Evolutionary conservation across 53 echinoderm and acorn worm genomes (phyloP), one percentile per base, ranked within the genome.

Genomic region (Holothuria leucospilota): DNA sequence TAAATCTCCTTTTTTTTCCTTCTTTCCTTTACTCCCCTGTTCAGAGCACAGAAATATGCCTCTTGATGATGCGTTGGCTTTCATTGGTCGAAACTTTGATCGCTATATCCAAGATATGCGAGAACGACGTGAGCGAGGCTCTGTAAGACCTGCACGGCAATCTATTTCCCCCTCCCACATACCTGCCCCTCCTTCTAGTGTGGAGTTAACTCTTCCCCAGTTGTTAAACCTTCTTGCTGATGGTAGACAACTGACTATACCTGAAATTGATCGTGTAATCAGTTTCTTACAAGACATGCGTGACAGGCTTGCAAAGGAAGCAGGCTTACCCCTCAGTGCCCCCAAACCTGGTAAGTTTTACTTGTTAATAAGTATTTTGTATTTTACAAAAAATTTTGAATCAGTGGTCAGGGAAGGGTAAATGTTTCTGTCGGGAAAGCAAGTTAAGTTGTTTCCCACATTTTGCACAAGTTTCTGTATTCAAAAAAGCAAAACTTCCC

Each of bases 1-100:
- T 56, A 56, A 56, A 56, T 16, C 15, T 56, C 16, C 16, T 16
- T 2, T 56, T 56, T 18, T 56, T 56, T 56, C 59, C 39, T 63
- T 61, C 53, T 39, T 88, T 56, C 81, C 63, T 59, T 78, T 72
- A 63, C 62, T 72, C 34, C 34, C 58, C 59, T 39, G 65, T 92
- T 71, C 92, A 99, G 99, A 99, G 88, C 99, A 99, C 92, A 85
- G 99, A 78, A 99, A 99, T 82, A 99, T 99, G 99, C 99, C 99
- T 59, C 90, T 95, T 15, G 99, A 99, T 14, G 95, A 99, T 87
- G 99, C 99, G 20, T 66, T 99, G 93, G 84, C 88, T 51, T 92
- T 99, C 86, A 88, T 99, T 80, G 91, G 90, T 52, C 90, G 94
- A 63, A 99, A 99, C 94, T 99, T 89, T 88, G 93, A 94, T 61